These are phyloP conservation scores for Sinocyclocheilus anshuiensis DNA, from an alignment of 2,113 vertebrate genomes.

Conservation along the genomic window DNA sequence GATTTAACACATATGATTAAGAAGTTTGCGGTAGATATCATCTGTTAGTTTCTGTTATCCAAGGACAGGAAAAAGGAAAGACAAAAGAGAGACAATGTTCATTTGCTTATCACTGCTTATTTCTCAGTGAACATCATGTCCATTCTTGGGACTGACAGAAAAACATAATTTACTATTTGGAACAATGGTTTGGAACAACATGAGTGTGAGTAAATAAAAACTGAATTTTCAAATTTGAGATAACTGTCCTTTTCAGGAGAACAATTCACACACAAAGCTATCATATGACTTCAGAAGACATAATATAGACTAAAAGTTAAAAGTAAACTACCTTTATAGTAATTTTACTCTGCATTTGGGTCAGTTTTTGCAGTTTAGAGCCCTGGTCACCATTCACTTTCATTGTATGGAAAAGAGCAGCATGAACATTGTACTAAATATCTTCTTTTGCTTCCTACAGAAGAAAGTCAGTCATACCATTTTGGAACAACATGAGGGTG, in stretches of 20 bases:
- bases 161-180: background rate
- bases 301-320: background rate
- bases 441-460: background rate
- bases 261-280: background rate
- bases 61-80: constrained; percentile 43
- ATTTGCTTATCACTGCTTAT: background rate
- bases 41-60: constrained; percentile 29
- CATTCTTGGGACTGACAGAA: background rate
- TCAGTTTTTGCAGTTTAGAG: background rate
- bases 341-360: background rate
- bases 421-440: background rate
- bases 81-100: background rate
- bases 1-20: constrained; percentile 44
- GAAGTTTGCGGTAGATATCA: constrained; percentile 25
- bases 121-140: background rate
- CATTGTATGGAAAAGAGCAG: background rate
- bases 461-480: background rate
- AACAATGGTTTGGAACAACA: background rate
- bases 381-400: background rate
- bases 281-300: background rate
- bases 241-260: too few relatives aligned
- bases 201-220: background rate
- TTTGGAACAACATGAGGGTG: background rate
- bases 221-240: too few relatives aligned
- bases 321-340: background rate